These are phyloP conservation scores for Drosophila melanica DNA, from an alignment of 1,140 invertebrate species.

Conservation along the genomic window DNA sequence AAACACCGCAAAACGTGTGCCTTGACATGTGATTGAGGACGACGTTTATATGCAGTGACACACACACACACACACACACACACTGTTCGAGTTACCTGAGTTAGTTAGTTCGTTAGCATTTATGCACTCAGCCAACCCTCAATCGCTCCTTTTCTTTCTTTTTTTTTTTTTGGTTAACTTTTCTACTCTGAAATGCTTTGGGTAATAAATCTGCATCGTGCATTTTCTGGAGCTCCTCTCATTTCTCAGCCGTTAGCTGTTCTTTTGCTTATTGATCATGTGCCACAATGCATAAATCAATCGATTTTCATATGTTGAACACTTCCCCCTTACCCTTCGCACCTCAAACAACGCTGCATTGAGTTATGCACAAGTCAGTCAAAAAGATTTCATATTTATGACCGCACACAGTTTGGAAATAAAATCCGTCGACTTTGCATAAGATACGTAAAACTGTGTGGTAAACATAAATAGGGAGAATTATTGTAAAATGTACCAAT, in stretches of 20 bases:
- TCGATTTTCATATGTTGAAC: neutral
- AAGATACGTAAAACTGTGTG: no score
- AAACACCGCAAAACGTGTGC: slow-evolving; percentile 69
- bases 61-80: slow-evolving; percentile 25
- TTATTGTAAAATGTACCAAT: no score
- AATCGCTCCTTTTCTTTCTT: neutral
- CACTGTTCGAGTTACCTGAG: slow-evolving; percentile 59
- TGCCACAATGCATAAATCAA: slow-evolving; percentile 15
- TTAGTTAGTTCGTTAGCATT: slow-evolving; percentile 81
- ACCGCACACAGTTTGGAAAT: no score
- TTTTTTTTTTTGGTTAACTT: slow-evolving; percentile 39
- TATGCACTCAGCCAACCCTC: slow-evolving; percentile 58
- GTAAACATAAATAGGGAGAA: no score
- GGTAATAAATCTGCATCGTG: slow-evolving; percentile 65
- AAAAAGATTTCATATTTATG: neutral
- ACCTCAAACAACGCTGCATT: neutral
- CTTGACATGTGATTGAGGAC: slow-evolving; percentile 80
- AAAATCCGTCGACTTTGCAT: no score
- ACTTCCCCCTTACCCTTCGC: neutral
- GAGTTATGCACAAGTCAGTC: neutral
- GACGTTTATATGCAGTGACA: slow-evolving; percentile 66
- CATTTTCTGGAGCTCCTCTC: no score
- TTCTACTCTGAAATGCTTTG: slow-evolving; percentile 57
- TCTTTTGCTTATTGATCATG: slow-evolving; percentile 15
- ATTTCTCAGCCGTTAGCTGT: neutral